Percentiles rank a stretch among this genome's conserved stretches.
These are phyloP conservation scores for Pagrus major DNA, from an alignment of 2,113 vertebrate species.

Conservation along the genomic window DNA sequence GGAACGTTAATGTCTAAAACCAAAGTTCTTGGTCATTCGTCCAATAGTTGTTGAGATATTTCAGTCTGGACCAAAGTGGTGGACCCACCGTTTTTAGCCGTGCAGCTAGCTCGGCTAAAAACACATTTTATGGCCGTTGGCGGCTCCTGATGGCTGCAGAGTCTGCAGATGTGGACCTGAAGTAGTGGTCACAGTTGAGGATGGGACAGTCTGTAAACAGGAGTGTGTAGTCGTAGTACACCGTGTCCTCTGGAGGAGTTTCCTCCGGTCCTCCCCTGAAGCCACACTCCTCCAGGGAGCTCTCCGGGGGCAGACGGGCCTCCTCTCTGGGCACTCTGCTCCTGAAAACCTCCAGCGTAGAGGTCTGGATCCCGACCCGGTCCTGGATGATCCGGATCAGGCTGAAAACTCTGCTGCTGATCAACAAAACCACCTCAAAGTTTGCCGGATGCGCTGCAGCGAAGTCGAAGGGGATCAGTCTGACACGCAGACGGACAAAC, in stretches of 20 bases:
- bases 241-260: slow-evolving; percentile 9
- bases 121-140: background rate
- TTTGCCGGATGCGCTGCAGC: slow-evolving; percentile 17
- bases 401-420: slow-evolving; percentile 36
- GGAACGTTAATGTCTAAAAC: too few relatives aligned
- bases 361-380: slow-evolving; percentile 37
- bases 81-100: background rate
- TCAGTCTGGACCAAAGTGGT: background rate
- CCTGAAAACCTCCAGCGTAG: slow-evolving; percentile 47
- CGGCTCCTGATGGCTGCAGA: background rate
- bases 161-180: slow-evolving; percentile 1
- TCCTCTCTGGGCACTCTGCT: slow-evolving; percentile 25
- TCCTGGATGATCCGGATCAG: slow-evolving; percentile 48
- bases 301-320: slow-evolving; percentile 8
- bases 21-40: background rate
- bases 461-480: slow-evolving; percentile 32
- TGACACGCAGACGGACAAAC: slow-evolving; percentile 48
- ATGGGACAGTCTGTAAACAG: slow-evolving; percentile 51
- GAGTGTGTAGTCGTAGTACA: slow-evolving; percentile 62
- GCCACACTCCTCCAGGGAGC: slow-evolving; percentile 53
- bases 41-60: background rate
- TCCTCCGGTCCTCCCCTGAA: slow-evolving; percentile 42
- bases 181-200: slow-evolving; percentile 65
- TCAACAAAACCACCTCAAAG: slow-evolving; percentile 41
- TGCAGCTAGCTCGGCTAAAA: background rate